phyloP scores from a whole-genome alignment of 1,140 invertebrate species.

The Psilanteris sp. region DNA sequence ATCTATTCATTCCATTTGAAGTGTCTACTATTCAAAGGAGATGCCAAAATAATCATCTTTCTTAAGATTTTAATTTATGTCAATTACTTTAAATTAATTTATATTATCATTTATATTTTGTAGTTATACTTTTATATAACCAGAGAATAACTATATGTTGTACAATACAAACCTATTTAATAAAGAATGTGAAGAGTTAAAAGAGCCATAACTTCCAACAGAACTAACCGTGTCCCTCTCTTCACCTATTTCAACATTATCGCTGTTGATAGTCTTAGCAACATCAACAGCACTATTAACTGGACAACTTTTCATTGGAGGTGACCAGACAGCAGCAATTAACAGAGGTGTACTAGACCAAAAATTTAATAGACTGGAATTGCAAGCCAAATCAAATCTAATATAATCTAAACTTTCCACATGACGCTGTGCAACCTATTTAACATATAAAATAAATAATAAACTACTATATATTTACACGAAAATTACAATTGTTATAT shows the following conservation, averaged over 20 bases:
- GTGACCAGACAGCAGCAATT: conserved; percentile 91
- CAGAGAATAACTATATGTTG: no score
- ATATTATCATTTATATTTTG: no score
- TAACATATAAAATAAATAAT: no score
- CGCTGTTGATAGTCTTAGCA: conserved; percentile 83
- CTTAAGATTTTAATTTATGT: no score
- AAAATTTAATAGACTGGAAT: conserved; percentile 92
- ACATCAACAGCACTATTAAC: conserved; percentile 85
- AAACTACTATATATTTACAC: no score
- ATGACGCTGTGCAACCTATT: conserved; percentile 82
- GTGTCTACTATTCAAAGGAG: no score
- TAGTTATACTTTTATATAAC: no score
- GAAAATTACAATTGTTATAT: no score
- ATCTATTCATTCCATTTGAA: no score
- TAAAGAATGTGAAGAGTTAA: conserved; percentile 70
- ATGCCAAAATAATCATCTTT: no score
- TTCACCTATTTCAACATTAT: conserved; percentile 70
- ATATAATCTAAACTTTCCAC: conserved; percentile 89
- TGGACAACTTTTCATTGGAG: conserved; percentile 86
- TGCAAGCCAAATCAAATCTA: conserved; percentile 90
- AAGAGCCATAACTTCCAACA: conserved; percentile 74
- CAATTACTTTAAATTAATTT: no score
- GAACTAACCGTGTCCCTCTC: conserved; percentile 75
- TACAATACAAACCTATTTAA: conserved; percentile 68
- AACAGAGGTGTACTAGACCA: conserved; percentile 93